Base-by-base conservation (phyloP, 2,113 vertebrate species). In the Cettia cetti region DNA sequence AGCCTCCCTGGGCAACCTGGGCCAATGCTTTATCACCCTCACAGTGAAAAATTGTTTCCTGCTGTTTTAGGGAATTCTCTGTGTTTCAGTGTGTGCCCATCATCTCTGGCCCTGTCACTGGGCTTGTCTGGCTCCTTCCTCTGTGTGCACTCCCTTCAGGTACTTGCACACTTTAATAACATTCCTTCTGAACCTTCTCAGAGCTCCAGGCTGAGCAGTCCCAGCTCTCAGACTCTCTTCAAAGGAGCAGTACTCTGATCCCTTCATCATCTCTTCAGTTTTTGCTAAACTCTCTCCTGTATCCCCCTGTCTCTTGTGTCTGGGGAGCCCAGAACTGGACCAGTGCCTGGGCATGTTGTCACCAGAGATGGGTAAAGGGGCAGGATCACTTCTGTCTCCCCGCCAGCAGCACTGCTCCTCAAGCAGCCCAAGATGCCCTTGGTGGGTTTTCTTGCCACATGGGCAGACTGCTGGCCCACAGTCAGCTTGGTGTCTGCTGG, bases 261-360 rank as follows among this genome's bases (percentile, higher is more conserved):
- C 31, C 22, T 63, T n/a, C 27, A 11, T 9, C 15, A 31, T 19
- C 42, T 57, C 14, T 19, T 23, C 31, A 37, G 15, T 9, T 17
- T 4, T 40, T 42, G 16, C 13, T 54, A 14, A 9, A 27, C 14
- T 57, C 9, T 24, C 35, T 66, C 19, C 26, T 15, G 4, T 28
- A 14, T 70, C 61, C 33, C 19, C 45, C 0, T 2, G 2, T 64
- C 9, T 65, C 50, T 9, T 40, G 30, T 37, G 61, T 40, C 22
- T 26, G 28, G 7, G 8, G 13, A 83, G 68, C 14, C 35, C 68
- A 56, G 24, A 45, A 11, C 22, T 21, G 40, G 35, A 35, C 15
- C 7, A n/a, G 42, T 6, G 22, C 6, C 20, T 0, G 0, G 5
- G 21, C 28, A 17, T 64, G 39, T 3, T 6, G 11, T 30, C 24